Percentiles rank a stretch among this genome's conserved stretches.
Conservation (phyloP, 2,797 vertebrate genomes). For the Okamejei kenojei region DNA sequence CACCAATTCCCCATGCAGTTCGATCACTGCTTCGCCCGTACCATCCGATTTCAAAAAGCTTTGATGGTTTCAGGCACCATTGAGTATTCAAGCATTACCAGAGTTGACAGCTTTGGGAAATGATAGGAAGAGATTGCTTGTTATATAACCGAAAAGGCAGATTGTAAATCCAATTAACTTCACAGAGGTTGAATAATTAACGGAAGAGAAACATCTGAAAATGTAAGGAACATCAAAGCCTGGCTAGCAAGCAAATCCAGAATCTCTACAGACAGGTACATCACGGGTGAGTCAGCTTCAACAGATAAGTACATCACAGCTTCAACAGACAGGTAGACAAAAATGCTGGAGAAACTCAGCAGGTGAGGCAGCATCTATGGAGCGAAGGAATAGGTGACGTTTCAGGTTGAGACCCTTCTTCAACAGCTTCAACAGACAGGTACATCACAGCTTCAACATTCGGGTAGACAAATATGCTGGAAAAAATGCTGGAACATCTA, state of each 20-base stretch:
- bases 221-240: neutral
- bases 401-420: too few species aligned
- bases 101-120: neutral
- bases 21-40: neutral
- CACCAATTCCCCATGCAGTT: neutral
- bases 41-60: neutral
- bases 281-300: neutral
- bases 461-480: too few species aligned
- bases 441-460: too few species aligned
- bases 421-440: too few species aligned
- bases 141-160: neutral
- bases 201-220: neutral
- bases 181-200: neutral
- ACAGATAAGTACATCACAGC: too few species aligned
- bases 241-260: neutral
- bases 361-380: too few species aligned
- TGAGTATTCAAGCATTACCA: neutral
- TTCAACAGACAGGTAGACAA: neutral
- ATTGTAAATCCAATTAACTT: conserved; percentile 12
- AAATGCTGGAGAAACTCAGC: too few species aligned
- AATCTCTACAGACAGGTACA: neutral
- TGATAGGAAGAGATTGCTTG: neutral
- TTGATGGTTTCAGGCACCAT: neutral
- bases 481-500: too few species aligned
- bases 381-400: too few species aligned